Evolutionary conservation across 2,797 vertebrate genomes (phyloP).

Genomic region (Labroides dimidiatus): DNA sequence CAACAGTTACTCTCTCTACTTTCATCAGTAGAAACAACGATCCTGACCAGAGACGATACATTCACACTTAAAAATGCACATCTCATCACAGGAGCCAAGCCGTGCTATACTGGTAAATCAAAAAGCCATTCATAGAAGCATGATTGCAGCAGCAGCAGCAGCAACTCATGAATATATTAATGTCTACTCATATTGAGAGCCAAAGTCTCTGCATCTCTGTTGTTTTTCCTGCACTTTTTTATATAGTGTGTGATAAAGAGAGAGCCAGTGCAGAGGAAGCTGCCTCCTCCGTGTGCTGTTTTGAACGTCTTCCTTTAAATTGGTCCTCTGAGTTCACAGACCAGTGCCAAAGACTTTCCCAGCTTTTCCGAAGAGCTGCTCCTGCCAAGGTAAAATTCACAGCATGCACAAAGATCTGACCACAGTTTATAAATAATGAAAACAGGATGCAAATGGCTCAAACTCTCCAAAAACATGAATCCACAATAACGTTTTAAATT

Average conservation of each 20-base stretch:
- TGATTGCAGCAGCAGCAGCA: conserved; percentile 62
- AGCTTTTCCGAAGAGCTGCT: background rate
- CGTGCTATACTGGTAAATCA: conserved; percentile 56
- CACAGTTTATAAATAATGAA: background rate
- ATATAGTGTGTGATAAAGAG: conserved; percentile 40
- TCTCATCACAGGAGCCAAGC: conserved; percentile 34
- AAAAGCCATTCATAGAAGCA: conserved; percentile 61
- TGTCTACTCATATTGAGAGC: conserved; percentile 44
- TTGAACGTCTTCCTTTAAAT: conserved; percentile 35
- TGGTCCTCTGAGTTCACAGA: conserved; percentile 23
- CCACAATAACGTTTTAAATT: too few species aligned
- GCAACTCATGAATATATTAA: conserved; percentile 71
- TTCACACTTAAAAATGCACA: conserved; percentile 46
- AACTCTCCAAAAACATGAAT: background rate
- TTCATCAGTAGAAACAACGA: conserved; percentile 21
- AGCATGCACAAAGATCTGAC: background rate
- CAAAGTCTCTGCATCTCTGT: conserved; percentile 40
- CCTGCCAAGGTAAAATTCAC: conserved; percentile 4
- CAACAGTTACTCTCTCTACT: conserved; percentile 2
- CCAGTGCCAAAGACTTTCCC: background rate
- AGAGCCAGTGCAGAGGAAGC: conserved; percentile 13
- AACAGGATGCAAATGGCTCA: background rate
- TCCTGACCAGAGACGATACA: conserved; percentile 22
- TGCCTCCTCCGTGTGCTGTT: conserved; percentile 19
- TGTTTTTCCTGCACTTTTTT: conserved; percentile 47